Evolutionary conservation across 1,140 invertebrate genomes (phyloP).

Genomic region (Meloidogyne chitwoodi): DNA sequence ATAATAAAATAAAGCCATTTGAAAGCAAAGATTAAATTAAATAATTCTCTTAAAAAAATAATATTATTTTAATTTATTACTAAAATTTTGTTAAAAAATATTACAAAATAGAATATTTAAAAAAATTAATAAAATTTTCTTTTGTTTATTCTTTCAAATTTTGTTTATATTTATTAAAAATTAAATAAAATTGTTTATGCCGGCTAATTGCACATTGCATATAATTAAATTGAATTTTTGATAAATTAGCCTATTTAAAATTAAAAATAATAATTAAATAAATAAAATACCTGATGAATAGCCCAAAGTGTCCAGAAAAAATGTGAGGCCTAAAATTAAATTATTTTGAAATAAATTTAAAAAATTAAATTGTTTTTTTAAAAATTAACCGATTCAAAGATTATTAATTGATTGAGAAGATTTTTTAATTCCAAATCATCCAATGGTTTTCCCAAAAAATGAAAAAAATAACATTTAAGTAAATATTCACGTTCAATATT

Average conservation of each 20-base stretch:
- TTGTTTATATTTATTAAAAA: not conserved
- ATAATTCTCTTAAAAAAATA: too few species aligned
- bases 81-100: too few species aligned
- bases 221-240: constrained; percentile 89
- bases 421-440: constrained; percentile 27
- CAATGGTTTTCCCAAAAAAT: constrained; percentile 1
- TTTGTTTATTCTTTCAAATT: not conserved
- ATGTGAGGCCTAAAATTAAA: constrained; percentile 68
- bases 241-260: constrained; percentile 75
- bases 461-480: constrained; percentile 39
- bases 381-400: constrained; percentile 46
- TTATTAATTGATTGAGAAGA: constrained; percentile 27
- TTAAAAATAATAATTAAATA: not conserved
- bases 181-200: constrained; percentile 12
- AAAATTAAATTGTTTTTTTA: constrained; percentile 19
- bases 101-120: too few species aligned
- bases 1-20: too few species aligned
- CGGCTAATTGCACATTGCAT: constrained; percentile 68
- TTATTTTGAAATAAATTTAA: constrained; percentile 10
- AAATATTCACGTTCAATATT: constrained; percentile 43
- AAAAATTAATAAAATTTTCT: too few species aligned
- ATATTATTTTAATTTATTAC: too few species aligned
- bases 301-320: constrained; percentile 90
- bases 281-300: constrained; percentile 61
- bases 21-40: too few species aligned